Evolutionary conservation across 1,140 invertebrate genomes (phyloP).

Genomic region (Eulimnadia texana): DNA sequence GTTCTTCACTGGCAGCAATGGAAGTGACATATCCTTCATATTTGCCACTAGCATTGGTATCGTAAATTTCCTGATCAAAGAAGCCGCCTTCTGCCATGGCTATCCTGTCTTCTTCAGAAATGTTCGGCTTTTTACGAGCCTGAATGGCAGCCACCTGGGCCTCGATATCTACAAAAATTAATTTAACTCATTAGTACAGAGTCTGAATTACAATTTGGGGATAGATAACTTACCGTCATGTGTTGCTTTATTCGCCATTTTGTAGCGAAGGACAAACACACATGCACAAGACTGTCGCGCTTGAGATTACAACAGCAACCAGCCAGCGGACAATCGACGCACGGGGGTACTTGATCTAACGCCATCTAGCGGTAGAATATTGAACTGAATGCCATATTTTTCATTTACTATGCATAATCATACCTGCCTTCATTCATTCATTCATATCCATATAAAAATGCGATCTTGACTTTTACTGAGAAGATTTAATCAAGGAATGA

Average conservation of each 20-base stretch:
- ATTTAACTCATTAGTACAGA: neutral
- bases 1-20: slow-evolving; percentile 84
- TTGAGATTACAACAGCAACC: neutral
- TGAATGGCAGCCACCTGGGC: slow-evolving; percentile 3
- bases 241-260: neutral
- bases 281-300: too few species aligned
- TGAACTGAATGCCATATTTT: neutral
- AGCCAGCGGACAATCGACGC: neutral
- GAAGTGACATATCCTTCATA: slow-evolving; percentile 91
- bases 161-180: slow-evolving; percentile 1
- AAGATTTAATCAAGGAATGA: neutral
- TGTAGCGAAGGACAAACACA: neutral
- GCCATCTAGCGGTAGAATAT: neutral
- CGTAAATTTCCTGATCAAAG: slow-evolving; percentile 89
- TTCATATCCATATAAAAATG: too few species aligned
- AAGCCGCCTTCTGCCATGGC: slow-evolving; percentile 72
- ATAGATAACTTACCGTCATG: neutral
- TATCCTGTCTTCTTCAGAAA: slow-evolving; percentile 53
- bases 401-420: neutral
- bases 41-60: slow-evolving; percentile 53
- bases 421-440: too few species aligned
- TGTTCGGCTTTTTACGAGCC: slow-evolving; percentile 29
- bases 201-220: neutral
- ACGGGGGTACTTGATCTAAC: neutral
- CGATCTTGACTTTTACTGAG: too few species aligned